phyloP scores from a whole-genome alignment of 2,113 vertebrate species.

The Brachionichthys hirsutus region DNA sequence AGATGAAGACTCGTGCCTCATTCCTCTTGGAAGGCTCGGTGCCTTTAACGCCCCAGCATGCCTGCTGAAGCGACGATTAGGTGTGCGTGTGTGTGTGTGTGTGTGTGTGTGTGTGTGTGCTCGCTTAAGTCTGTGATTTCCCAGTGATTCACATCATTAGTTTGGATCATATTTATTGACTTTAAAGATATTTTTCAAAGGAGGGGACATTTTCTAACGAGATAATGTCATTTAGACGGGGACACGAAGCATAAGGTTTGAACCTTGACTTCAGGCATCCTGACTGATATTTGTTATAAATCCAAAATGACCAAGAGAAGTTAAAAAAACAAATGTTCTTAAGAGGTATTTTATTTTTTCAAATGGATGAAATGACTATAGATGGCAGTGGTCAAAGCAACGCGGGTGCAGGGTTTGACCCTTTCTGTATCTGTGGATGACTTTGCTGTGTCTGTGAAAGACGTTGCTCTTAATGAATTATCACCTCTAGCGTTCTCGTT shows the following conservation, averaged over 20 bases:
- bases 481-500: neutral
- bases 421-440: neutral
- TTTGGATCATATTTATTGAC: conserved; percentile 50
- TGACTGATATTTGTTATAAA: conserved; percentile 19
- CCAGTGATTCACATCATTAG: conserved; percentile 43
- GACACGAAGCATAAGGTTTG: neutral
- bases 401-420: too few species aligned
- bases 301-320: too few species aligned
- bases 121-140: conserved; percentile 46
- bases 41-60: conserved; percentile 44
- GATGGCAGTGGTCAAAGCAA: too few species aligned
- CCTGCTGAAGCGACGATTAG: conserved; percentile 56
- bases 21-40: conserved; percentile 57
- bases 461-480: neutral
- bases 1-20: conserved; percentile 61
- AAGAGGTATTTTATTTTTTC: too few species aligned
- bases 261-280: conserved; percentile 7
- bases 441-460: neutral
- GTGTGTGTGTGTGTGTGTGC: conserved; percentile 44
- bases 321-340: too few species aligned
- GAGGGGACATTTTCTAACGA: conserved; percentile 17
- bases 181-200: conserved; percentile 30
- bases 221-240: conserved; percentile 12
- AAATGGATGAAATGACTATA: too few species aligned
- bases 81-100: conserved; percentile 40